Evolutionary conservation across 2,113 vertebrate genomes (phyloP), one percentile per base, ranked within the genome.

Genomic region (Halcyon senegalensis): DNA sequence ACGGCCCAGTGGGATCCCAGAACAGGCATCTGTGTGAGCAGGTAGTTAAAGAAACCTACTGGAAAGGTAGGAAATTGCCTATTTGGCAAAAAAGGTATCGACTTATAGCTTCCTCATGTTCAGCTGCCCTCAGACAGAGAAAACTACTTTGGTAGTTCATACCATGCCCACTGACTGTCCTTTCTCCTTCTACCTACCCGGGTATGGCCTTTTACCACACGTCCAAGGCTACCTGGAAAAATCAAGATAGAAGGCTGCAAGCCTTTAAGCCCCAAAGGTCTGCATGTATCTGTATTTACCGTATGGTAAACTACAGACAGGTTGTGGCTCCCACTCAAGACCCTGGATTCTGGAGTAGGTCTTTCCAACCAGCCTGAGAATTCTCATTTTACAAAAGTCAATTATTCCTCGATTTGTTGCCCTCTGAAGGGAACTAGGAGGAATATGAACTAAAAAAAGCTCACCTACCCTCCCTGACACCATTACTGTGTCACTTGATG

Each of bases 211-310:
- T 51, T 28, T 50, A 41, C 37, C 31, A 7, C 7, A 5, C 31
- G 18, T 58, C 60, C 0, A 0, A 35, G 43, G 18, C 25, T 24
- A 5, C 10, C 13, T 15, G n/a, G 56, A 39, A 59, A 59, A 85
- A 25, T 46, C 41, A 50, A 53, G 56, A 58, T 2, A 39, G 59
- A 60, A 78, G 50, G 33, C 41, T 55, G 21, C 53, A 43, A 53
- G 33, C 53, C 24, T 50, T 60, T 23, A 37, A 51, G 15, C 24
- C 21, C 41, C 8, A 9, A 16, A 56, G 16, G 16, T 67, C 66
- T 2, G 2, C 12, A 6, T 5, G 11, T 24, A 35, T 35, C 43
- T 53, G 0, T n/a, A 21, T n/a, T 46, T 63, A 55, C 31, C 31
- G 8, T 9, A 2, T 28, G 13, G 39, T 31, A 28, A 41, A 50